phyloP scores from a whole-genome alignment of 2,113 vertebrate species.

The Cariama cristata region DNA sequence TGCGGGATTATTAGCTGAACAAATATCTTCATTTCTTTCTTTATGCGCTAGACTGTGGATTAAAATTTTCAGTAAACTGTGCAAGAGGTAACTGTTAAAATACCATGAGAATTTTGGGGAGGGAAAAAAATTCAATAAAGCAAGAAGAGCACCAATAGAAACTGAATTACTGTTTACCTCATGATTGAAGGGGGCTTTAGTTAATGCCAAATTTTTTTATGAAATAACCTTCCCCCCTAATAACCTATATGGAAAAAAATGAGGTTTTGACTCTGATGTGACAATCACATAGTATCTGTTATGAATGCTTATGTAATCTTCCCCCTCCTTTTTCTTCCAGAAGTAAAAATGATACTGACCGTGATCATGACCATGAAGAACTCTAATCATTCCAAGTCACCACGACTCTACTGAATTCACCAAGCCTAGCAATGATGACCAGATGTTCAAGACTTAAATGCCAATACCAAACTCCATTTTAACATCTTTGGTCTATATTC shows the following conservation, averaged over 20 bases:
- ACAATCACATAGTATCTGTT: background rate
- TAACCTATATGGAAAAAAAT: background rate
- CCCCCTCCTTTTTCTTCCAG: slow-evolving; percentile 53
- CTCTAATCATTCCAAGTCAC: slow-evolving; percentile 70
- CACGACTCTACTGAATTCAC: slow-evolving; percentile 57
- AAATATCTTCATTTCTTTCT: background rate
- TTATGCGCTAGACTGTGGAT: background rate
- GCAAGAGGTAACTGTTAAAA: background rate
- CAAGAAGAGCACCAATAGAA: background rate
- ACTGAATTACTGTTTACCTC: background rate
- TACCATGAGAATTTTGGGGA: background rate
- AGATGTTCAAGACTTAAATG: slow-evolving; percentile 71
- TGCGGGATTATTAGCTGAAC: background rate
- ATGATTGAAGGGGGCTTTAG: background rate
- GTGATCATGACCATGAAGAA: slow-evolving; percentile 60
- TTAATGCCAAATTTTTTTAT: background rate
- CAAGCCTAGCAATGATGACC: slow-evolving; percentile 54
- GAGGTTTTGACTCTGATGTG: background rate
- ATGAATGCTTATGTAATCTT: background rate
- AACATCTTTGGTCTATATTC: slow-evolving; percentile 74
- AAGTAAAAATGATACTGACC: slow-evolving; percentile 18
- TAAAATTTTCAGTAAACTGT: background rate
- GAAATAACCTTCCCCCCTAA: background rate
- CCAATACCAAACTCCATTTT: slow-evolving; percentile 77
- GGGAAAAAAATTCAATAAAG: background rate